Conservation (phyloP, 2,113 vertebrate species). For the Calyptomena viridis region DNA sequence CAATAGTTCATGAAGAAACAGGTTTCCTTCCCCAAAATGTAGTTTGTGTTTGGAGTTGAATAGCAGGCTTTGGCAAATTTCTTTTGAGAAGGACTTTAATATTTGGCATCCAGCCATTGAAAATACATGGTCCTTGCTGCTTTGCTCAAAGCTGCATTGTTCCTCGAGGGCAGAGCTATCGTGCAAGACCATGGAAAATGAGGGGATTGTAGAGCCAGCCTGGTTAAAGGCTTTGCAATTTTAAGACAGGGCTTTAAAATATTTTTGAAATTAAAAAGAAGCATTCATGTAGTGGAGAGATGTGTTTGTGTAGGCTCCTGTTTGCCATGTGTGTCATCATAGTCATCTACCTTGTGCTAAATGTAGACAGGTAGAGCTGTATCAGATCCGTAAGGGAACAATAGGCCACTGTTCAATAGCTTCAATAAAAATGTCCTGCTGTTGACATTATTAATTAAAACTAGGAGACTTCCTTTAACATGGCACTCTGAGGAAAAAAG, state of each 20-base stretch:
- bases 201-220: neutral
- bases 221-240: neutral
- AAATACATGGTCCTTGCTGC: neutral
- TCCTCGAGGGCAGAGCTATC: neutral
- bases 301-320: neutral
- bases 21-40: neutral
- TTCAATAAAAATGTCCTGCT: neutral
- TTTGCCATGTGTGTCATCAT: neutral
- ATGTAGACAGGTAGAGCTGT: neutral
- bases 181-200: neutral
- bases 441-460: conserved; percentile 9
- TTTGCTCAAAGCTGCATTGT: conserved; percentile 19
- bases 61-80: neutral
- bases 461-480: neutral
- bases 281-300: neutral
- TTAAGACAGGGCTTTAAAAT: neutral
- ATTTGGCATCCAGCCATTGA: conserved; percentile 18
- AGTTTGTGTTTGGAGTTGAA: neutral
- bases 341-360: neutral
- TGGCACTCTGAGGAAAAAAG: neutral
- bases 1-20: neutral
- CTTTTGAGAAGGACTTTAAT: conserved; percentile 16
- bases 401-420: neutral
- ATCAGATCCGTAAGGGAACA: neutral
- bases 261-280: neutral